Evolutionary conservation across 2,113 vertebrate species (phyloP).

Genomic region (Turnix velox): DNA sequence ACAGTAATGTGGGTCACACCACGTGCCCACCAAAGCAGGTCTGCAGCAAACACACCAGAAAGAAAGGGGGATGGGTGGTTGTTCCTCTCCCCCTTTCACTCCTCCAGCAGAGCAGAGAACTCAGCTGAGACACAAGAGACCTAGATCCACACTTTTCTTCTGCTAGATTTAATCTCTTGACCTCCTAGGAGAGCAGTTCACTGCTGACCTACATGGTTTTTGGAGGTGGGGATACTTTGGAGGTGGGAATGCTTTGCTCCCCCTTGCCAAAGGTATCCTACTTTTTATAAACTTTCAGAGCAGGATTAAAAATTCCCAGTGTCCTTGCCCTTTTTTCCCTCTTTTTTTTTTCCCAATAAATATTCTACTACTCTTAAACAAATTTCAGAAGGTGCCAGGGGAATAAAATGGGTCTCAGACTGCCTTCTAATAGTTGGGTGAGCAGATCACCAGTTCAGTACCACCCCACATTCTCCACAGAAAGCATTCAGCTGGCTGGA

Average conservation of each 20-base stretch:
- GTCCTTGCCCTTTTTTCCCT: not conserved
- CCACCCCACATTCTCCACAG: not conserved
- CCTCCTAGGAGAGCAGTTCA: not conserved
- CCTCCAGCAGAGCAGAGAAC: not conserved
- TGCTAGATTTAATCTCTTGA: not conserved
- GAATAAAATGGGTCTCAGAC: not conserved
- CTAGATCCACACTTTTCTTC: not conserved
- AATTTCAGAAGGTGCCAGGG: not conserved
- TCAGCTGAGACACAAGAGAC: not conserved
- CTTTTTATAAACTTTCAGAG: not conserved
- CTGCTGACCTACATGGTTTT: not conserved
- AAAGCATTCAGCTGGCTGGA: not conserved
- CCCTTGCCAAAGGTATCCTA: not conserved
- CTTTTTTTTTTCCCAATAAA: not conserved
- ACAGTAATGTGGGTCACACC: not conserved
- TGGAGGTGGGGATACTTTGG: not conserved
- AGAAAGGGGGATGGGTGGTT: not conserved
- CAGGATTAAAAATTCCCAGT: not conserved
- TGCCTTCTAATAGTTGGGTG: not conserved
- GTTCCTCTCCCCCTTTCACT: not conserved
- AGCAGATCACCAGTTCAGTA: not conserved
- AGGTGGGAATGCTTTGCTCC: not conserved
- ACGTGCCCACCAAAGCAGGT: not conserved
- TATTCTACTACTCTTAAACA: not conserved
- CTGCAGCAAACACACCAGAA: not conserved